Evolutionary conservation across 2,797 vertebrate genomes (phyloP), one percentile per base, ranked within the genome.

Genomic region (Acanthornis magna): DNA sequence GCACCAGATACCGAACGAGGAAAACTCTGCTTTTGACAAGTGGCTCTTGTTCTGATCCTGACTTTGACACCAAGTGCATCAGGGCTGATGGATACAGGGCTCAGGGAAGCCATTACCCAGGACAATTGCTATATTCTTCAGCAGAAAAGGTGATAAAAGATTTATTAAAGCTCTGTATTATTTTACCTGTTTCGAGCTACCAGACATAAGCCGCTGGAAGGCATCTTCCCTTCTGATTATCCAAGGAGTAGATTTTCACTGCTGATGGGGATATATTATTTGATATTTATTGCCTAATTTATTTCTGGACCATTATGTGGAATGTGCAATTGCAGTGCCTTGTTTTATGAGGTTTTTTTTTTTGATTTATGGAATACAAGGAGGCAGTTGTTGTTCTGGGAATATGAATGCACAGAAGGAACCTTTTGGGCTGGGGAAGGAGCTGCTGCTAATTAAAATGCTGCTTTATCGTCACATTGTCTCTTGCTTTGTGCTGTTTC

Each of bases 271-370:
- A 89, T 79, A 30, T 83, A 72, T 93, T 92, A 79, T 95, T 94
- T 74, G 93, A 77, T 95, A 82, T 92, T 96, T 95, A 92, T 92
- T 82, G 89, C 91, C 94, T 95, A 66, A 85, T 96, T 96, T 93
- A 91, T 89, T 93, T 85, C 95, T 90, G 95, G 90, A 66, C 92
- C 78, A 54, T 93, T 89, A 78, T 72, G 75, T 78, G 95, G 85
- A 93, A 80, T 84, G 88, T 71, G 89, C 95, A 87, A 91, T 93
- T 85, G 88, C 57, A 94, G 91, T 54, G 87, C 86, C 55, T 70
- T 63, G 73, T 90, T 94, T 91, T 89, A 72, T 70, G 93, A 91
- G 47, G 47, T 1, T 12, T 48, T 40, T 48, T 40, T 79, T 94
- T 90, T 23, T 84, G 95, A 83, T 97, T 93, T 92, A 85, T 67